Percentiles rank a stretch among this genome's conserved stretches.
These are phyloP conservation scores for Sparus aurata DNA, from an alignment of 2,797 vertebrate genomes.

Conservation along the genomic window DNA sequence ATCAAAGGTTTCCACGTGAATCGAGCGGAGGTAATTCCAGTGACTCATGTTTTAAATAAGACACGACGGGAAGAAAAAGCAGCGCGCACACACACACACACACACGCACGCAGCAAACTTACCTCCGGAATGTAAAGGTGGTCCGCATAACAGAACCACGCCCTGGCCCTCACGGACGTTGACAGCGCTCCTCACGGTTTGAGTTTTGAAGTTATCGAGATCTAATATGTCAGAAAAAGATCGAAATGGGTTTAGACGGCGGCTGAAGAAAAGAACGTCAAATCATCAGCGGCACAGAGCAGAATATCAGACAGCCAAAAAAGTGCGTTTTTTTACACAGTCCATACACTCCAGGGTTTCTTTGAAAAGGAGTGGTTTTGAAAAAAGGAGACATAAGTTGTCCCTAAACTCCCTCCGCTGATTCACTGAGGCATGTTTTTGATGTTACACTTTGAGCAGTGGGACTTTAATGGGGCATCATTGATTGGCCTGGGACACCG, in stretches of 20 bases:
- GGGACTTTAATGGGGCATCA: constrained; percentile 65
- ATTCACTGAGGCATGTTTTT: constrained; percentile 55
- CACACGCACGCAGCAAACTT: constrained; percentile 55
- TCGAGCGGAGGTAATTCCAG: constrained; percentile 14
- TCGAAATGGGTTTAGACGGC: constrained; percentile 12
- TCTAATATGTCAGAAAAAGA: constrained; percentile 81
- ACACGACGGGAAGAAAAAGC: background rate
- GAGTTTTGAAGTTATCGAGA: constrained; percentile 90
- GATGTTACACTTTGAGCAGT: constrained; percentile 58
- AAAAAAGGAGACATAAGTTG: constrained; percentile 36
- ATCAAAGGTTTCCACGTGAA: constrained; percentile 45
- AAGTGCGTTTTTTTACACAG: constrained; percentile 12
- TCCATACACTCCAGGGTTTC: constrained; percentile 15
- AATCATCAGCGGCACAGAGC: background rate
- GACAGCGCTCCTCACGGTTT: constrained; percentile 89
- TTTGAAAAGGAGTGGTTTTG: constrained; percentile 46
- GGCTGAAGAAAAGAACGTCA: background rate
- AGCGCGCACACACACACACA: background rate
- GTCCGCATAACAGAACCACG: constrained; percentile 93
- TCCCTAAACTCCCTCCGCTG: constrained; percentile 26
- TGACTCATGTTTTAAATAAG: constrained; percentile 28
- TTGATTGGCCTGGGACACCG: constrained; percentile 59
- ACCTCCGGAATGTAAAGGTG: constrained; percentile 91
- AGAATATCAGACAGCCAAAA: background rate
- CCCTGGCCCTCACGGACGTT: constrained; percentile 96